These are phyloP conservation scores for Microcebus griseorufus DNA, from an alignment of 2,113 vertebrate genomes.

Conservation along the genomic window DNA sequence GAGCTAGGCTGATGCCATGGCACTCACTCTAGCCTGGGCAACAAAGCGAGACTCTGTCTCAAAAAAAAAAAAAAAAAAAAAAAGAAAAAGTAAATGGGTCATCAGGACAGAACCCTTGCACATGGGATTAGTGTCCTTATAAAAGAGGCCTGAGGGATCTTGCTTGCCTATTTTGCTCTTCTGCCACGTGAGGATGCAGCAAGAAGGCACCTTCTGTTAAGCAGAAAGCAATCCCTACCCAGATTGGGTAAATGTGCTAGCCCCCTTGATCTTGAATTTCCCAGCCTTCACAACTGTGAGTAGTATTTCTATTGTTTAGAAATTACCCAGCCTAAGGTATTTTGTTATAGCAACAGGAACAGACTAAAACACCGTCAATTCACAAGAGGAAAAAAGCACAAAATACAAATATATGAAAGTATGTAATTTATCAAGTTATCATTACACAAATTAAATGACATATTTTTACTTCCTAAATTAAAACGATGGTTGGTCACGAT, in stretches of 20 bases:
- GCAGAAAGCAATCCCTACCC: neutral
- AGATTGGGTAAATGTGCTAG: no score
- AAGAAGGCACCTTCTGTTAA: neutral
- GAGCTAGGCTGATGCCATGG: no score
- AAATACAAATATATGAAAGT: neutral
- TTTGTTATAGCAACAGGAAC: neutral
- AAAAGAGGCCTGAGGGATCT: neutral
- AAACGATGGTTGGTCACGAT: neutral
- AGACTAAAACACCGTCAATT: neutral
- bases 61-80: conserved; percentile 76
- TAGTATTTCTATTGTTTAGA: neutral
- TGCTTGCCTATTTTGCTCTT: neutral
- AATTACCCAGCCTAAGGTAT: neutral
- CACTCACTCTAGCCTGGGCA: no score
- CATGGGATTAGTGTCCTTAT: neutral
- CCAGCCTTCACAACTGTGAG: neutral
- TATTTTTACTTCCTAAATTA: neutral
- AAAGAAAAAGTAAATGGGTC: conserved; percentile 58
- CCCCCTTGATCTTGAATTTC: neutral
- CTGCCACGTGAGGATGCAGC: neutral
- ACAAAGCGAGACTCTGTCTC: no score
- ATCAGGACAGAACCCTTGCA: neutral
- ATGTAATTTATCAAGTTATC: neutral
- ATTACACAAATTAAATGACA: neutral
- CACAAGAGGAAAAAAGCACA: neutral